These are phyloP conservation scores for Trachelus iudaicus DNA, from an alignment of 2,888 invertebrate species.

Conservation along the genomic window DNA sequence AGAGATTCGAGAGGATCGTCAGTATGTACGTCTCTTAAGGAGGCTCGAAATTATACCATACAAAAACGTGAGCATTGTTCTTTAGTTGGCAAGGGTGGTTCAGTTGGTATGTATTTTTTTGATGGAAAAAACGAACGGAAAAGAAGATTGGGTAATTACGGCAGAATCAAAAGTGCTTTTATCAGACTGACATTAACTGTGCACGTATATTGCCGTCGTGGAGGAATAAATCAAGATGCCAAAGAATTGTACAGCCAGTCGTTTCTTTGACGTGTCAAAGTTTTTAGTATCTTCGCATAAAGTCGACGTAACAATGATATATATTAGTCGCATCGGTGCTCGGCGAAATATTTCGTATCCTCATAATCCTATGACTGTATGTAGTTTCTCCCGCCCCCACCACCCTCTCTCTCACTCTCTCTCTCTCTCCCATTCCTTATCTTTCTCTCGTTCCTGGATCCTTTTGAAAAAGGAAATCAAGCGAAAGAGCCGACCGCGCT, in stretches of 20 bases:
- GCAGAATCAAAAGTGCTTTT: not conserved
- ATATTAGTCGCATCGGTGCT: not conserved
- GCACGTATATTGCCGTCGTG: too few species aligned
- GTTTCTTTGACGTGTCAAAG: not conserved
- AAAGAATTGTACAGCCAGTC: not conserved
- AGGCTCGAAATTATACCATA: not conserved
- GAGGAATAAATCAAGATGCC: not conserved
- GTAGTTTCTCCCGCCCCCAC: not conserved
- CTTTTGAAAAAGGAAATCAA: conserved; percentile 4
- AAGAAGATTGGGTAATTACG: not conserved
- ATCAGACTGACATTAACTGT: not conserved
- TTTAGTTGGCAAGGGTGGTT: not conserved
- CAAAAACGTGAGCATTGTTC: not conserved
- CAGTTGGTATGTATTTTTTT: not conserved
- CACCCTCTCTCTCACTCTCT: not conserved
- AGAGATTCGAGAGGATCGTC: not conserved
- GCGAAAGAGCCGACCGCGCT: conserved; percentile 5
- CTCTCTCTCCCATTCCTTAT: not conserved
- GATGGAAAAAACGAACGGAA: not conserved
- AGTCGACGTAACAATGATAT: not conserved
- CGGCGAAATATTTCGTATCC: not conserved
- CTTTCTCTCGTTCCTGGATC: not conserved
- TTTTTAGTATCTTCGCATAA: not conserved
- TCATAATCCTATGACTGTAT: not conserved
- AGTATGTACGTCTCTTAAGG: not conserved